phyloP scores from a whole-genome alignment of 2,888 invertebrate genomes.

The Rhamphomyia laevipes region DNA sequence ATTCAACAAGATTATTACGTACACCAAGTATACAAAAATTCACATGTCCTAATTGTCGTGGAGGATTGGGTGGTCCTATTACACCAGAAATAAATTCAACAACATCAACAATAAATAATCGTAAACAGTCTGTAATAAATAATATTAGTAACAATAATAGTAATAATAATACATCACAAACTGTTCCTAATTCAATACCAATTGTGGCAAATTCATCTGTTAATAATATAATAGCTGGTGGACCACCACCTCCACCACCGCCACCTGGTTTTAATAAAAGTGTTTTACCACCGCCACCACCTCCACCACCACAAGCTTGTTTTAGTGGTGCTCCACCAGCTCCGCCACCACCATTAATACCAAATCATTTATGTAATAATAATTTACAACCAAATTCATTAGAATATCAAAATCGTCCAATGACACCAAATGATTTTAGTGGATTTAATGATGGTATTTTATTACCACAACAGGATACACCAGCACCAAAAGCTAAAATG shows the following conservation, averaged over 20 bases:
- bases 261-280: constrained; percentile 31
- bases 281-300: constrained; percentile 20
- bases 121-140: constrained; percentile 3
- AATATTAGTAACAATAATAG: neutral
- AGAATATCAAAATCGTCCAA: constrained; percentile 13
- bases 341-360: constrained; percentile 36
- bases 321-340: constrained; percentile 16
- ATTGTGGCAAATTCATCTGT: constrained; percentile 28
- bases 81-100: constrained; percentile 20
- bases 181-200: constrained; percentile 44
- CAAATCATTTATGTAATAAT: constrained; percentile 15
- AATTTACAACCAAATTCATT: constrained; percentile 10
- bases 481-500: constrained; percentile 91
- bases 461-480: constrained; percentile 83
- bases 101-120: constrained; percentile 7
- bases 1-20: constrained; percentile 68
- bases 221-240: constrained; percentile 16
- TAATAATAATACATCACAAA: constrained; percentile 24
- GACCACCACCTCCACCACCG: constrained; percentile 40
- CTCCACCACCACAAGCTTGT: constrained; percentile 26
- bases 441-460: constrained; percentile 35
- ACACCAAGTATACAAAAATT: constrained; percentile 62
- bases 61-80: constrained; percentile 25
- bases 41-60: constrained; percentile 46
- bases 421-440: constrained; percentile 23